These are phyloP conservation scores for Andricus grossulariae DNA, from an alignment of 1,140 invertebrate genomes.

Conservation along the genomic window DNA sequence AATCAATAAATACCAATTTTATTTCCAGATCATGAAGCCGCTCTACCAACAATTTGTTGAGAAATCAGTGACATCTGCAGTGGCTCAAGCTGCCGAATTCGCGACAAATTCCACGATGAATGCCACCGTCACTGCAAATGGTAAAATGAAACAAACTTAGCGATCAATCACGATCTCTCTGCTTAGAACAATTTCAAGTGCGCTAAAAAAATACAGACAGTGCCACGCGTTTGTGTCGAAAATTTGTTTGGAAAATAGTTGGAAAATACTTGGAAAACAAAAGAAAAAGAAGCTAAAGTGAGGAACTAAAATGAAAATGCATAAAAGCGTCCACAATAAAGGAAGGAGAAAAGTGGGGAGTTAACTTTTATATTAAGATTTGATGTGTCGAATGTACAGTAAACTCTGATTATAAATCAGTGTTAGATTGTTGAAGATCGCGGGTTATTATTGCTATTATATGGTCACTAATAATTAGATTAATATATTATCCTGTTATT, in stretches of 20 bases:
- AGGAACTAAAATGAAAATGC: conserved; percentile 35
- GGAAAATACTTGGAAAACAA: conserved; percentile 38
- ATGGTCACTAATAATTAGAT: conserved; percentile 40
- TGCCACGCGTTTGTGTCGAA: not conserved
- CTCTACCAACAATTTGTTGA: conserved; percentile 86
- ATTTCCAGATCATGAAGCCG: conserved; percentile 86
- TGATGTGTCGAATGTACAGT: conserved; percentile 63
- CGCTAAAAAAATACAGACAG: not conserved
- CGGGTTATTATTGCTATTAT: conserved; percentile 42
- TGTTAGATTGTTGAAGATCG: conserved; percentile 68
- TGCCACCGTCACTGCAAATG: conserved; percentile 74
- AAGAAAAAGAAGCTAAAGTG: conserved; percentile 43
- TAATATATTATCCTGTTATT: conserved; percentile 41
- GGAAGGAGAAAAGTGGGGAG: conserved; percentile 25
- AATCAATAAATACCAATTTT: conserved; percentile 44
- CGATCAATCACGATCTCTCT: conserved; percentile 41
- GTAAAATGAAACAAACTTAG: conserved; percentile 80
- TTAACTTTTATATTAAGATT: conserved; percentile 36
- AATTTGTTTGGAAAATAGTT: not conserved
- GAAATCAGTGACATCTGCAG: conserved; percentile 86
- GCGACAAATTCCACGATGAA: conserved; percentile 76
- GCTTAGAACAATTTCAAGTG: conserved; percentile 11
- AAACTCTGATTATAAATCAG: conserved; percentile 68
- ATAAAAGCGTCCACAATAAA: conserved; percentile 41
- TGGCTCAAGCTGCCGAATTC: conserved; percentile 82